Evolutionary conservation across 2,888 invertebrate species (phyloP).

Genomic region (Osmoderma eremita): DNA sequence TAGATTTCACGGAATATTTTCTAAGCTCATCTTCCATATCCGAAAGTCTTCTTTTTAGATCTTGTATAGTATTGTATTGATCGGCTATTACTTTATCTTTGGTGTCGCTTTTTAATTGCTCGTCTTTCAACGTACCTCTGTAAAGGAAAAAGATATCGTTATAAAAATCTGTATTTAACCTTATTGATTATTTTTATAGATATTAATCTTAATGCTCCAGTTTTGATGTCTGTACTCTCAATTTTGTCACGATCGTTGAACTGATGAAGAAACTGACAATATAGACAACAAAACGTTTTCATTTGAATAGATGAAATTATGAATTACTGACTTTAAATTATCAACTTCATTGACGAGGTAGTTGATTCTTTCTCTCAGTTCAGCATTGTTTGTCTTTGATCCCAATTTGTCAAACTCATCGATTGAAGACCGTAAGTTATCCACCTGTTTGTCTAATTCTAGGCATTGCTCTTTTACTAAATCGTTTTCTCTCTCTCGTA

Average conservation of each 20-base stretch:
- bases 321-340: conserved; percentile 19
- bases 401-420: conserved; percentile 20
- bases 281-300: too few relatives aligned
- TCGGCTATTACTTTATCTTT: conserved; percentile 43
- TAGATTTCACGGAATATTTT: not conserved
- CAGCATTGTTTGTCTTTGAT: conserved; percentile 4
- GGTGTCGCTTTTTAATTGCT: conserved; percentile 32
- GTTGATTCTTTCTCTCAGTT: conserved; percentile 20
- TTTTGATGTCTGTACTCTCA: too few relatives aligned
- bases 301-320: not conserved
- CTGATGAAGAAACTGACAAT: too few relatives aligned
- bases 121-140: conserved; percentile 29
- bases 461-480: conserved; percentile 37
- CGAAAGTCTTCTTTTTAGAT: conserved; percentile 14
- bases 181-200: too few relatives aligned
- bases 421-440: conserved; percentile 17
- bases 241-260: too few relatives aligned
- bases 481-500: conserved; percentile 37
- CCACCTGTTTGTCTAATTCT: conserved; percentile 34
- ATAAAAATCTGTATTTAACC: not conserved
- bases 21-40: not conserved
- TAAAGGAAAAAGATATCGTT: not conserved
- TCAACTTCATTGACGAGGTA: conserved; percentile 18
- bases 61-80: conserved; percentile 41
- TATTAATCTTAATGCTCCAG: too few relatives aligned